Conservation (phyloP, 2,888 invertebrate species). For the Elegia similella region DNA sequence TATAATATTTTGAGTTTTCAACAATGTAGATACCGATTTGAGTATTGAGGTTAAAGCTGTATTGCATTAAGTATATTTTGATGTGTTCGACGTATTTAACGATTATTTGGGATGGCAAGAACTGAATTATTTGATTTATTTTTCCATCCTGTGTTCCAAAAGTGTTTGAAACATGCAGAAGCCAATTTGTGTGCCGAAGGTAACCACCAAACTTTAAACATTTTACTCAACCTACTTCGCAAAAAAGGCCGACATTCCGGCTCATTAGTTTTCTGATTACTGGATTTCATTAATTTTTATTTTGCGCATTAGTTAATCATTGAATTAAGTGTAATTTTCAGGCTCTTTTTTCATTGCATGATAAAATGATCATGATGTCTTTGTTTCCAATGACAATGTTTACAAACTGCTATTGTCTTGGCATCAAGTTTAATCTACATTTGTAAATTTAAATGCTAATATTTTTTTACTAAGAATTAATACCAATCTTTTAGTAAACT, state of each 20-base stretch:
- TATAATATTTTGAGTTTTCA: conserved; percentile 28
- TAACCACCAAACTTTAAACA: conserved; percentile 32
- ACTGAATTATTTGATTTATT: conserved; percentile 78
- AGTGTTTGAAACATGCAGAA: conserved; percentile 77
- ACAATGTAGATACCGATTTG: conserved; percentile 45
- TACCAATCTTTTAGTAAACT: too few species aligned
- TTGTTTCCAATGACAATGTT: too few species aligned
- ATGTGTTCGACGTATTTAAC: conserved; percentile 38
- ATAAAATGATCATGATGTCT: too few species aligned
- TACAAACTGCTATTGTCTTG: too few species aligned
- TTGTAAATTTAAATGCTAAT: too few species aligned
- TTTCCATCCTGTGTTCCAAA: conserved; percentile 79
- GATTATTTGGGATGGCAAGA: conserved; percentile 62
- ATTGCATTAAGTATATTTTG: conserved; percentile 55
- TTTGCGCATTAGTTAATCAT: background rate
- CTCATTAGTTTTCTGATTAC: background rate
- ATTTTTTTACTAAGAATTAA: too few species aligned
- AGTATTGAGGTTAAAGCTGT: conserved; percentile 67
- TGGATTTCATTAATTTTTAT: conserved; percentile 7
- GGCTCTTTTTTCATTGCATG: too few species aligned
- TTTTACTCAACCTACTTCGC: background rate
- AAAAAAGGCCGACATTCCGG: background rate
- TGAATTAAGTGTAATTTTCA: background rate
- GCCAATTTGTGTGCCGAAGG: conserved; percentile 62
- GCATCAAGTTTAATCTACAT: too few species aligned